Conservation (phyloP, 2,113 vertebrate genomes). For the Larimichthys crocea region DNA sequence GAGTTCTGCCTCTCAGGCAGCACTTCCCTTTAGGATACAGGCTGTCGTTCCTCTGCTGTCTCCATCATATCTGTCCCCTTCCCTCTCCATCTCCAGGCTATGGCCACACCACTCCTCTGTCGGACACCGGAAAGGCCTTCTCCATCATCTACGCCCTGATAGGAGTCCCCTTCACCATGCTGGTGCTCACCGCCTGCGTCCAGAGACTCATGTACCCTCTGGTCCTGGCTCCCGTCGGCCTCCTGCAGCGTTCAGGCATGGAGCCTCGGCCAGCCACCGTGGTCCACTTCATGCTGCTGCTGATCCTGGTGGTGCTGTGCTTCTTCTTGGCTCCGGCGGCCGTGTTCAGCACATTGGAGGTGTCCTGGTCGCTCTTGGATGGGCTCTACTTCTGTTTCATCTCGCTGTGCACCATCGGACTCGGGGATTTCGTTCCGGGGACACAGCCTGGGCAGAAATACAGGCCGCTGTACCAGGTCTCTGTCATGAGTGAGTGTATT, state of each 20-base stretch:
- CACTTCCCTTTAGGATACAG: not conserved
- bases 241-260: slow-evolving; percentile 81
- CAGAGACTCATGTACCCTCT: slow-evolving; percentile 87
- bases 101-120: slow-evolving; percentile 90
- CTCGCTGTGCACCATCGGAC: slow-evolving; percentile 92
- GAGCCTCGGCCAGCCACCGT: slow-evolving; percentile 70
- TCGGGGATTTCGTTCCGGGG: slow-evolving; percentile 90
- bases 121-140: slow-evolving; percentile 88
- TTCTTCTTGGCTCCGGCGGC: slow-evolving; percentile 87
- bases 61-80: not conserved
- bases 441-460: slow-evolving; percentile 81
- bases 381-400: slow-evolving; percentile 94
- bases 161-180: slow-evolving; percentile 92
- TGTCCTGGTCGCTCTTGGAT: slow-evolving; percentile 89
- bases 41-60: too few relatives aligned
- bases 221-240: slow-evolving; percentile 78
- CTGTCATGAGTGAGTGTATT: slow-evolving; percentile 88
- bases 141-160: slow-evolving; percentile 90
- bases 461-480: slow-evolving; percentile 87
- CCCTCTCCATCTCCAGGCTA: slow-evolving; percentile 83
- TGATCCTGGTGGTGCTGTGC: slow-evolving; percentile 71
- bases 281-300: slow-evolving; percentile 84
- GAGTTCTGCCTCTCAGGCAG: not conserved
- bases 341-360: slow-evolving; percentile 86
- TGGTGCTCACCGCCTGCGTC: slow-evolving; percentile 89